Base-by-base conservation (phyloP, 92 coral and sea anemone species). In the Porites cylindrica region DNA sequence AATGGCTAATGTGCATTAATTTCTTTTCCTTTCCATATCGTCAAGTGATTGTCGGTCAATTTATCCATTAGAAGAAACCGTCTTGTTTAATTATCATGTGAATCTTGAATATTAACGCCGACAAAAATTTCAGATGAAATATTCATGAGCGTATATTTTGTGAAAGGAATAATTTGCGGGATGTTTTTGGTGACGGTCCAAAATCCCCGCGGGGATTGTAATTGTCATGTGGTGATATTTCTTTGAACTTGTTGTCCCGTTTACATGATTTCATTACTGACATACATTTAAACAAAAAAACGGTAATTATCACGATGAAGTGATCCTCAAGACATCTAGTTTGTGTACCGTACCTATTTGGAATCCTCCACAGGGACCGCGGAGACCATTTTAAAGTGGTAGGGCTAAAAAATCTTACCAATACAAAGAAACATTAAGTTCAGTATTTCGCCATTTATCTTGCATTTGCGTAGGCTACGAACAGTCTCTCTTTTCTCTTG, bases 51-150 rank as follows among this genome's bases (percentile, higher is more conserved):
- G 76, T 20, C 64, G 14, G 50, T 13, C 62, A 47, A 79, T 68
- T 81, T 21, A 26, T 32, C 85, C 29, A 81, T 53, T 29, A 54
- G 21, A 69, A 70, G 59, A 51, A 70, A 29, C 19, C 11, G 65
- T 29, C 66, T 59, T 82, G 78, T 26, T 59, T 81, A 5, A 67
- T 51, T 20, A 81, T 50, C 68, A 69, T 52, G 76, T 53, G 21
- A 81, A 29, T 70, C 77, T 59, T 81, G 70, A 81, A 68, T 69
- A 69, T 81, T 70, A 69, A 81, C 85, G 53, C 47, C 47, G 77
- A 67, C 18, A 56, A 54, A 66, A 56, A 21, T 16, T 19, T 19
- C 18, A 76, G 47, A 69, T 81, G 54, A 50, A 81, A 81, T 53
- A 81, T 81, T 70, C 19, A 81, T 81, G 9, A 23, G 80, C 66